These are phyloP conservation scores for Ia io DNA, from an alignment of 2,113 vertebrate genomes.

Conservation along the genomic window DNA sequence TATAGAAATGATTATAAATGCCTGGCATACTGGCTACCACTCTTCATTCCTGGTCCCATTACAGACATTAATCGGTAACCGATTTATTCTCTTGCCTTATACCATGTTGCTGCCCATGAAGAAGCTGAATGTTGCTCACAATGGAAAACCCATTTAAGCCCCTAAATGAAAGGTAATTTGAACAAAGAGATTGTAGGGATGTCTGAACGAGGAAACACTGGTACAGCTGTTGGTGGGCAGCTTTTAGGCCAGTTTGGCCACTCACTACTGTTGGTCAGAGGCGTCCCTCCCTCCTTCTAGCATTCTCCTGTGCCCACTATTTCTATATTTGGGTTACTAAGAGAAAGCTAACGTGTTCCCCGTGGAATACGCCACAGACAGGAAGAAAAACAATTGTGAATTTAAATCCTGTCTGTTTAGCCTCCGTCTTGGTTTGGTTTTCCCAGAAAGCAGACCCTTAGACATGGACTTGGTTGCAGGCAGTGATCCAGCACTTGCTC, in stretches of 20 bases:
- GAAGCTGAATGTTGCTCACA: neutral
- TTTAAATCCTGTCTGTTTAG: conserved; percentile 11
- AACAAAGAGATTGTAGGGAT: neutral
- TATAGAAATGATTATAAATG: neutral
- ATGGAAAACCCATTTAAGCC: neutral
- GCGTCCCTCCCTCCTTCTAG: neutral
- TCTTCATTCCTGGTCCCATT: neutral
- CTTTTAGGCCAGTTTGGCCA: neutral
- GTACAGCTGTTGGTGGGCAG: neutral
- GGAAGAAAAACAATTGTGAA: conserved; percentile 27
- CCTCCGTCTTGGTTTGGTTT: conserved; percentile 11
- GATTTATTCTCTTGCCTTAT: neutral
- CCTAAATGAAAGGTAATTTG: neutral
- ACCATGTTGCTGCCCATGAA: neutral
- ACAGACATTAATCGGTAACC: conserved; percentile 20
- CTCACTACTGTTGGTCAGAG: neutral
- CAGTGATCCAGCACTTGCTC: neutral
- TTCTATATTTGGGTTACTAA: conserved; percentile 19
- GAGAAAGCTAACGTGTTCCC: neutral
- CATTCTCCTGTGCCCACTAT: neutral
- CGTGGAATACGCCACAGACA: neutral
- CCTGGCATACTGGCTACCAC: neutral
- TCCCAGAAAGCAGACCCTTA: neutral
- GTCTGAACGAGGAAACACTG: neutral
- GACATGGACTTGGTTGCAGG: neutral